phyloP scores from a whole-genome alignment of 2,888 invertebrate species.

The Gari tellinella region DNA sequence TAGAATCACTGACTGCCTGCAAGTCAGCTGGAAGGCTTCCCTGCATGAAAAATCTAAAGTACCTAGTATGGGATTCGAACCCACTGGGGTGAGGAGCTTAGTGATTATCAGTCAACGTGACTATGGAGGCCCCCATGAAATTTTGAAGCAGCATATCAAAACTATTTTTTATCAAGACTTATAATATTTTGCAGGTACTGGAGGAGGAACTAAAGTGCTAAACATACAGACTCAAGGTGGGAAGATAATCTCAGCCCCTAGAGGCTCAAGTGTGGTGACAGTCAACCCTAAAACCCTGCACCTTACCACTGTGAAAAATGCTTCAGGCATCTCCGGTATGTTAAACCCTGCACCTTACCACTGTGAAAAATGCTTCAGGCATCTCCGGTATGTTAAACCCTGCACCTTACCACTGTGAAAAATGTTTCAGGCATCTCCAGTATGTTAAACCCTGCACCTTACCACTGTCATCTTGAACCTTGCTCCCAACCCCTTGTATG shows the following conservation, averaged over 20 bases:
- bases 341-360: conserved; percentile 77
- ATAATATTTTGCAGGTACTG: conserved; percentile 44
- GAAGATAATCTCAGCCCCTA: conserved; percentile 76
- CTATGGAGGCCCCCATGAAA: too few relatives aligned
- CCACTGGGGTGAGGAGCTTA: too few relatives aligned
- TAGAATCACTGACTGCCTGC: too few relatives aligned
- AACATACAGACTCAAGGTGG: conserved; percentile 81
- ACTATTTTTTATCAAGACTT: too few relatives aligned
- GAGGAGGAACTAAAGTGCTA: conserved; percentile 77
- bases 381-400: conserved; percentile 70
- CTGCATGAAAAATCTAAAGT: too few relatives aligned
- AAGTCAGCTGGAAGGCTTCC: too few relatives aligned
- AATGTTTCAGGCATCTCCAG: conserved; percentile 64
- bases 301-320: conserved; percentile 80
- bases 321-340: conserved; percentile 59
- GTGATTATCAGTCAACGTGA: too few relatives aligned
- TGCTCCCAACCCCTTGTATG: too few relatives aligned
- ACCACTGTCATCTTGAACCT: too few relatives aligned
- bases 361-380: conserved; percentile 75
- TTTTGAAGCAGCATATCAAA: too few relatives aligned
- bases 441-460: too few relatives aligned
- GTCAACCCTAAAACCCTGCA: conserved; percentile 83
- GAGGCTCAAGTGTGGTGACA: conserved; percentile 78
- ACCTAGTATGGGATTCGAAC: too few relatives aligned
- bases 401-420: conserved; percentile 81